Evolutionary conservation across 1,140 invertebrate genomes (phyloP).

Genomic region (Cydia amplana): DNA sequence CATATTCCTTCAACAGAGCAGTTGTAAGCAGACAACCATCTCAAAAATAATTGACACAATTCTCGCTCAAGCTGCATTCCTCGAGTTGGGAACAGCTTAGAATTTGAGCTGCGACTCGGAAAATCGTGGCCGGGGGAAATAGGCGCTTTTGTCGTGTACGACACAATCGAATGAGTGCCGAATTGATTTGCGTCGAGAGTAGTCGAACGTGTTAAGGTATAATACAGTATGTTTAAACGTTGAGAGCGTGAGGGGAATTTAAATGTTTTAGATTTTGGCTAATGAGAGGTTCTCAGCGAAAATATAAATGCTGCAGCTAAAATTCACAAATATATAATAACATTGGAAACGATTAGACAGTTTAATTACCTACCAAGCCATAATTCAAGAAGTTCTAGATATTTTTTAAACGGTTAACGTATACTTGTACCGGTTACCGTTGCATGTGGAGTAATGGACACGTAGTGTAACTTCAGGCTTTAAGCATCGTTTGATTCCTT

Average conservation of each 20-base stretch:
- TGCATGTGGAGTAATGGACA: too few relatives aligned
- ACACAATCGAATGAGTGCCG: constrained; percentile 32
- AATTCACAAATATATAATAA: too few relatives aligned
- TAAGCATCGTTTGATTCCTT: too few relatives aligned
- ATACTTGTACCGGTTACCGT: too few relatives aligned
- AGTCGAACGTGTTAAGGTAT: constrained; percentile 3
- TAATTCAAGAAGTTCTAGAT: too few relatives aligned
- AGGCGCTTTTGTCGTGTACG: constrained; percentile 11
- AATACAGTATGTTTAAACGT: constrained; percentile 22
- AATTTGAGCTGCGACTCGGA: constrained; percentile 34
- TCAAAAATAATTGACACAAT: constrained; percentile 28
- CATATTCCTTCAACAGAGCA: neutral
- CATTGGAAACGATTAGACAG: too few relatives aligned
- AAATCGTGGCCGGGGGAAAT: constrained; percentile 33
- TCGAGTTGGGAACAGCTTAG: constrained; percentile 2
- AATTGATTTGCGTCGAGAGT: constrained; percentile 17
- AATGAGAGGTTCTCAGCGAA: too few relatives aligned
- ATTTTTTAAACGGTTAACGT: too few relatives aligned
- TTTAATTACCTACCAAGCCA: too few relatives aligned
- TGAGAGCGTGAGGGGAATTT: neutral
- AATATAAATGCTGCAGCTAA: too few relatives aligned
- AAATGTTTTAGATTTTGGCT: neutral
- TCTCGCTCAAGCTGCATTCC: constrained; percentile 6
- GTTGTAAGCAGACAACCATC: constrained; percentile 21
- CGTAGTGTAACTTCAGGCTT: too few relatives aligned